Evolutionary conservation across 2,888 invertebrate species (phyloP).

Genomic region (Lithophane ornitopus): DNA sequence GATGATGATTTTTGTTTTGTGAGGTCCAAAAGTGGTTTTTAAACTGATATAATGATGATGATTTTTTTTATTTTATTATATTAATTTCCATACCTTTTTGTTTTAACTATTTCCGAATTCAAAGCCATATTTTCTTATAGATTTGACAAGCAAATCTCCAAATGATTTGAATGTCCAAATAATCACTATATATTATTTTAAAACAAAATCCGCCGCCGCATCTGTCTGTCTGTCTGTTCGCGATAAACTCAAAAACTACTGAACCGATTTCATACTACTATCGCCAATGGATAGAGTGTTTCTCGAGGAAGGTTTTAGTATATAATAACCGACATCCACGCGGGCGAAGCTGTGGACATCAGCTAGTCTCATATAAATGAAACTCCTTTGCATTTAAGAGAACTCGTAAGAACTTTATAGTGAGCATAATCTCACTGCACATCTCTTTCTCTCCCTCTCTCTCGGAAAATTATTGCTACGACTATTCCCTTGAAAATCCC

Average conservation of each 20-base stretch:
- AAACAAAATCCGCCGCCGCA: too few species aligned
- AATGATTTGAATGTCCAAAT: not conserved
- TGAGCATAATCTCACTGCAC: slow-evolving; percentile 1
- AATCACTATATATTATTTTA: too few species aligned
- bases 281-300: too few species aligned
- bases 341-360: too few species aligned
- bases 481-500: not conserved
- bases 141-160: not conserved
- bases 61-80: not conserved
- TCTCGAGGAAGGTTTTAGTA: too few species aligned
- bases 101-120: not conserved
- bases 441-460: too few species aligned
- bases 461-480: not conserved
- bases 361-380: not conserved
- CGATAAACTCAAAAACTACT: too few species aligned
- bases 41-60: not conserved
- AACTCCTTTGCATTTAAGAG: not conserved
- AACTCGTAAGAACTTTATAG: too few species aligned
- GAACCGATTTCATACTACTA: too few species aligned
- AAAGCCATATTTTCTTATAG: not conserved
- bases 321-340: too few species aligned
- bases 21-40: not conserved
- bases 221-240: too few species aligned
- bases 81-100: not conserved
- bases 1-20: not conserved